Conservation (phyloP, 2,113 vertebrate genomes). For the Centropus bengalensis region DNA sequence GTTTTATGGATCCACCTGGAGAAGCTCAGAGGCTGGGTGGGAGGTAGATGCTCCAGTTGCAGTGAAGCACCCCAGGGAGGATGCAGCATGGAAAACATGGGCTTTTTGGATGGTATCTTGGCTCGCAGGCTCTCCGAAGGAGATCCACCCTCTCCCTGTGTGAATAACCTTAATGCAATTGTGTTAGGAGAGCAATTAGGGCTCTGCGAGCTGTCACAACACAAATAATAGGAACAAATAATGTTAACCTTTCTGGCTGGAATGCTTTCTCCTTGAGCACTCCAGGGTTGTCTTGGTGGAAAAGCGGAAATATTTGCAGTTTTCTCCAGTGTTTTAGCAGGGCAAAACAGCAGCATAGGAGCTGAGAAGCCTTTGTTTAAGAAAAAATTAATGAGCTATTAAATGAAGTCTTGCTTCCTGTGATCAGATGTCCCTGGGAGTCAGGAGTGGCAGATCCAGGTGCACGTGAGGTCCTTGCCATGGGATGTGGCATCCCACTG, state of each 20-base stretch:
- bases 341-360: neutral
- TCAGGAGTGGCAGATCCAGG: neutral
- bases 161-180: slow-evolving; percentile 55
- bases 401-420: slow-evolving; percentile 45
- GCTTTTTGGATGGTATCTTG: neutral
- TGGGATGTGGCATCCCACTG: neutral
- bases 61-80: neutral
- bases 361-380: slow-evolving; percentile 48
- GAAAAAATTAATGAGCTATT: slow-evolving; percentile 46
- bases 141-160: neutral
- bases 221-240: slow-evolving; percentile 67
- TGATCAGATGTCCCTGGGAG: neutral
- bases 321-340: neutral
- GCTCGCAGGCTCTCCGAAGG: neutral
- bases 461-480: fast-evolving
- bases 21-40: neutral
- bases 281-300: neutral
- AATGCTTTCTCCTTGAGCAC: slow-evolving; percentile 51
- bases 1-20: neutral
- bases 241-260: slow-evolving; percentile 55
- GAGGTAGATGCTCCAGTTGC: neutral
- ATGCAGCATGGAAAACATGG: neutral
- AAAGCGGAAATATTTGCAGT: slow-evolving; percentile 49
- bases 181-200: slow-evolving; percentile 60
- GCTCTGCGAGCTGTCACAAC: slow-evolving; percentile 62